phyloP scores from a whole-genome alignment of 64 coral and sea anemone species.

The Montipora efflorescens region DNA sequence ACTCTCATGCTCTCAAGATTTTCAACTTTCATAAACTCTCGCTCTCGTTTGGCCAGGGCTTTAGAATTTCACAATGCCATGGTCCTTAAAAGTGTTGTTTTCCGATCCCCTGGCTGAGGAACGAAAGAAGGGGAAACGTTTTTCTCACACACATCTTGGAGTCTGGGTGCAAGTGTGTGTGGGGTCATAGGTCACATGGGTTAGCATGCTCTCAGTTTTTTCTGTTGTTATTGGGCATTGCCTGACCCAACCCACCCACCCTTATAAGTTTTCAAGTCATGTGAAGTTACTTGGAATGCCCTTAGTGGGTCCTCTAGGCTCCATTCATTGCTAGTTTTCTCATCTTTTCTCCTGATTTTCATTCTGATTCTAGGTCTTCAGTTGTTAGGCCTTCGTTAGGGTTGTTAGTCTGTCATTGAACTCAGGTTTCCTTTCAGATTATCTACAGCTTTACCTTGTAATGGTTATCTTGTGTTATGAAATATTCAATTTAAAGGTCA shows the following conservation, averaged over 20 bases:
- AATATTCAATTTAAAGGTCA: background rate
- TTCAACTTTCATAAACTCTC: too few relatives aligned
- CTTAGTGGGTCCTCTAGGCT: background rate
- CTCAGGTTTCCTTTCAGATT: too few relatives aligned
- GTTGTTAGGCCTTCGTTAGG: background rate
- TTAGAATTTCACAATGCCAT: too few relatives aligned
- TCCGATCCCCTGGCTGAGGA: background rate
- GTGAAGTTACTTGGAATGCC: background rate
- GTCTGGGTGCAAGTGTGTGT: background rate
- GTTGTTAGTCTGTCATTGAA: background rate
- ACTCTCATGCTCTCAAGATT: too few relatives aligned
- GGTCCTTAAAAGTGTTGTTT: background rate
- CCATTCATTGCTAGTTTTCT: background rate
- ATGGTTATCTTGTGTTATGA: background rate
- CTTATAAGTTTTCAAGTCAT: background rate
- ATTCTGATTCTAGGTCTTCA: background rate
- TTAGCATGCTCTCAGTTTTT: background rate
- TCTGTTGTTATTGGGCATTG: background rate
- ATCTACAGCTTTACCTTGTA: background rate
- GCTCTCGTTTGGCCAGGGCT: too few relatives aligned
- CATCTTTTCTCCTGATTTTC: background rate
- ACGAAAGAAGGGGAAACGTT: background rate
- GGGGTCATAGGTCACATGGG: background rate
- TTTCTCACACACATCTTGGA: background rate
- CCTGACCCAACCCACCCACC: background rate